These are phyloP conservation scores for Tarsius wallacei DNA, from an alignment of 2,797 vertebrate genomes.

Conservation along the genomic window DNA sequence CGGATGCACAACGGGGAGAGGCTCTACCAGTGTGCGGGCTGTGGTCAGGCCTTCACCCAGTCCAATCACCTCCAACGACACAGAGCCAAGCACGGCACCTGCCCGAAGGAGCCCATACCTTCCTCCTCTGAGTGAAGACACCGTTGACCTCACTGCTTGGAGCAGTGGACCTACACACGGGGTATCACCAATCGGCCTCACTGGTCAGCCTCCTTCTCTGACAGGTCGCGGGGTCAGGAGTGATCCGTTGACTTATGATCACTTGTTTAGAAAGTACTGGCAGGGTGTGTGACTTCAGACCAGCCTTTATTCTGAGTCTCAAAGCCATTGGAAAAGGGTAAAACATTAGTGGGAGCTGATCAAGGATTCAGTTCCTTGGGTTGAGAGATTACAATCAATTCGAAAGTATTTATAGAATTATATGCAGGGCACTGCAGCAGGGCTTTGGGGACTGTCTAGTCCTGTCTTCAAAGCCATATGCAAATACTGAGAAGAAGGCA, in stretches of 20 bases:
- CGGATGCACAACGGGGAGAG: conserved; percentile 81
- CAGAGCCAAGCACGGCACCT: conserved; percentile 31
- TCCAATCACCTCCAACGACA: conserved; percentile 78
- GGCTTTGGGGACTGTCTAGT: background rate
- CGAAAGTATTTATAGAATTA: background rate
- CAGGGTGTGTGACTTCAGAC: background rate
- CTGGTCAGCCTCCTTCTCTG: background rate
- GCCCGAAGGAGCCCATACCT: background rate
- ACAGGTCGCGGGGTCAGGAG: accelerated
- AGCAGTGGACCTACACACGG: accelerated
- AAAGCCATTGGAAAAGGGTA: background rate
- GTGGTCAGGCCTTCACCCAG: conserved; percentile 73
- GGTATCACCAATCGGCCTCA: background rate
- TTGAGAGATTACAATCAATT: no score
- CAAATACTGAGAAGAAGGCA: background rate
- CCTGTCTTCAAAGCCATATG: background rate
- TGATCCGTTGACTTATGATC: background rate
- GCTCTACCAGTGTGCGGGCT: conserved; percentile 66
- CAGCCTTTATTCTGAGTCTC: background rate
- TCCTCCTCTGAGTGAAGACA: conserved; percentile 27
- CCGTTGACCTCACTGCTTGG: accelerated
- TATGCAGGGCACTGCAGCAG: background rate
- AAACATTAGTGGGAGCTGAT: background rate
- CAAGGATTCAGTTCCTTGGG: background rate
- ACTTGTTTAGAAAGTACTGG: background rate